phyloP scores from a whole-genome alignment of 2,888 invertebrate species.

The Conus canariensis region DNA sequence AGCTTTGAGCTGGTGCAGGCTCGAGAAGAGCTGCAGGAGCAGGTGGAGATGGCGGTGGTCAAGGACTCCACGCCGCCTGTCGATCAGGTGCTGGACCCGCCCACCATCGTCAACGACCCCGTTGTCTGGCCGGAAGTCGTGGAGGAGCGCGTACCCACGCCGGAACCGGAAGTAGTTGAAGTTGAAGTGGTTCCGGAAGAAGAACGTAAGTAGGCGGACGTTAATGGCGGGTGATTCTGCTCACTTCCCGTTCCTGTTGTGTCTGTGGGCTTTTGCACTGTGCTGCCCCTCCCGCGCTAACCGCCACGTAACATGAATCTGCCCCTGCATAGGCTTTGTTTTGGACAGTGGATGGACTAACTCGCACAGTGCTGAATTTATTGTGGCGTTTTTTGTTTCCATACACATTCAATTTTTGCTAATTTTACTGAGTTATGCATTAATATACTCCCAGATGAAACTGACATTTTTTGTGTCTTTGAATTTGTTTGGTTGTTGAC shows the following conservation, averaged over 20 bases:
- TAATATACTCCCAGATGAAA: too few relatives aligned
- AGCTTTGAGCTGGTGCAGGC: constrained; percentile 32
- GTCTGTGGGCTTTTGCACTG: neutral
- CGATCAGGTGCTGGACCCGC: neutral
- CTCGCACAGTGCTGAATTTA: too few relatives aligned
- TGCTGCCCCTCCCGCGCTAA: neutral
- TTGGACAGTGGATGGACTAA: too few relatives aligned
- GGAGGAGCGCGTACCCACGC: neutral
- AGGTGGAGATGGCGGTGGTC: neutral
- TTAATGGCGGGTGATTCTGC: neutral
- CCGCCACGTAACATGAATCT: neutral
- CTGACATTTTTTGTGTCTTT: too few relatives aligned
- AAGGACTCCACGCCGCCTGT: neutral
- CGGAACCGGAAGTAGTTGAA: neutral
- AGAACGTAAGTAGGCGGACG: constrained; percentile 6
- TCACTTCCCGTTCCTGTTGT: neutral
- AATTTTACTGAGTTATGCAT: too few relatives aligned
- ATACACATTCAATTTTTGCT: too few relatives aligned
- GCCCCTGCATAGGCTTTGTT: neutral
- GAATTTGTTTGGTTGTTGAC: too few relatives aligned
- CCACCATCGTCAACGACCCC: constrained; percentile 2
- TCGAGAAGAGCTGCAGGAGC: constrained; percentile 10
- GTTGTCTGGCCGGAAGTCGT: neutral
- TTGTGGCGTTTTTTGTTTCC: too few relatives aligned
- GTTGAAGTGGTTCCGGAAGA: neutral